Base-by-base conservation (phyloP, 2,888 invertebrate genomes). In the Lacanobia oleracea region DNA sequence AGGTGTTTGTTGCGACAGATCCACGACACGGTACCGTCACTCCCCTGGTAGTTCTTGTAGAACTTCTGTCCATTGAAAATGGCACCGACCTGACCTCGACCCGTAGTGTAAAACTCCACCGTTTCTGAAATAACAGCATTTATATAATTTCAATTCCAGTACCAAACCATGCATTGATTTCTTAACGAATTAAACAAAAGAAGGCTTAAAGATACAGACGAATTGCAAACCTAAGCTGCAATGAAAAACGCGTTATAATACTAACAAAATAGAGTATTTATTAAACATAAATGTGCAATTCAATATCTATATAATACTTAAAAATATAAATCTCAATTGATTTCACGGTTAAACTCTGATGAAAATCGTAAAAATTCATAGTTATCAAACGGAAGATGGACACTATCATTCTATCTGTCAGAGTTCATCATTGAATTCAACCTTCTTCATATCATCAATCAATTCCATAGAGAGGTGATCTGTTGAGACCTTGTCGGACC, bases 11-110 rank as follows among this genome's bases (percentile, higher is more conserved):
- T 86, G 56, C 63, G 75, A 59, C 87, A 86, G 27, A 77, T 72
- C 87, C 88, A 87, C 7, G 88, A 87, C 27, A 86, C 78, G 21
- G 75, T 40, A 0, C 71, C 77, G 8, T 72, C 75, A 27, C 65
- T 79, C 0, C 86, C 84, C 37, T 77, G 68, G 48, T 88, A 89
- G 69, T 88, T 90, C 73, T 86, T 89, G 71, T 89, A 83, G 63
- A 83, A 89, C 57, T 73, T 85, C 43, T 82, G 74, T 1, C 85
- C 84, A 3, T 83, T 72, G 65, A 82, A 87, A 51, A 77, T 37
- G 2, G 82, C 75, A 1, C 81, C 87, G 7, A 84, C 54, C 8
- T 81, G 77, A 9, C 88, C 87, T 63, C 84, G 85, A 23, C 21
- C 69, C 12, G 89, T 86, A 23, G 62, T 48, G 68, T 77, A 85